Conservation (phyloP, 2,797 vertebrate genomes). For the Podarcis lilfordi region DNA sequence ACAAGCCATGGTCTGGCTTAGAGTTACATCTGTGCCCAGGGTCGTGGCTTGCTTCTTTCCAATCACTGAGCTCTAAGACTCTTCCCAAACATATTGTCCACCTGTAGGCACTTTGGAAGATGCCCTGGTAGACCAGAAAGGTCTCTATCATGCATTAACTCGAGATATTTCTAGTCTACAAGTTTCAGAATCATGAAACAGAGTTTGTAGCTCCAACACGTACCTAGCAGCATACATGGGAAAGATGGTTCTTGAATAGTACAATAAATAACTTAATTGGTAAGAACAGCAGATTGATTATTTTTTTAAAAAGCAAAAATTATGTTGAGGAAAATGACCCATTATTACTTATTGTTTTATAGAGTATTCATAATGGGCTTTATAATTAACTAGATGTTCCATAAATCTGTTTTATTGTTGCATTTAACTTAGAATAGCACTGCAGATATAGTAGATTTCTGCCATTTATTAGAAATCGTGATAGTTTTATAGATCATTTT, state of each 20-base stretch:
- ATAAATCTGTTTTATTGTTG: slow-evolving; percentile 60
- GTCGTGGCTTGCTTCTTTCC: no score
- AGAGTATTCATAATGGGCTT: slow-evolving; percentile 50
- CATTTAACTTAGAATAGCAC: slow-evolving; percentile 25
- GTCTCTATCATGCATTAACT: neutral
- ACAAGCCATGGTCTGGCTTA: no score
- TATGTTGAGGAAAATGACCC: slow-evolving; percentile 40
- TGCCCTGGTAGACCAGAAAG: slow-evolving; percentile 13
- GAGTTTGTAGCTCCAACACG: neutral
- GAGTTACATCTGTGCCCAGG: no score
- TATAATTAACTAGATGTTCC: slow-evolving; percentile 60
- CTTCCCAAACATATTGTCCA: slow-evolving; percentile 7
- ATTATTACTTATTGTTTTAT: slow-evolving; percentile 63
- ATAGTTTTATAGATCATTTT: slow-evolving; percentile 27
- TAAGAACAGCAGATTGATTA: slow-evolving; percentile 29
- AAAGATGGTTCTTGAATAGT: slow-evolving; percentile 11
- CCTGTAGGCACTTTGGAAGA: neutral
- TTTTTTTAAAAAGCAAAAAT: slow-evolving; percentile 49
- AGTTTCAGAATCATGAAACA: neutral
- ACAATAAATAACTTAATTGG: slow-evolving; percentile 44
- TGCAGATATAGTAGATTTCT: slow-evolving; percentile 27
- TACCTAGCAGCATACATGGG: neutral
- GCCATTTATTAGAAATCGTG: slow-evolving; percentile 42
- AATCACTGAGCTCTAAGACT: neutral
- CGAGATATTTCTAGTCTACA: neutral